Percentiles rank a stretch among this genome's conserved stretches.
phyloP scores from a whole-genome alignment of 2,888 invertebrate species.

The Caprella mutica region DNA sequence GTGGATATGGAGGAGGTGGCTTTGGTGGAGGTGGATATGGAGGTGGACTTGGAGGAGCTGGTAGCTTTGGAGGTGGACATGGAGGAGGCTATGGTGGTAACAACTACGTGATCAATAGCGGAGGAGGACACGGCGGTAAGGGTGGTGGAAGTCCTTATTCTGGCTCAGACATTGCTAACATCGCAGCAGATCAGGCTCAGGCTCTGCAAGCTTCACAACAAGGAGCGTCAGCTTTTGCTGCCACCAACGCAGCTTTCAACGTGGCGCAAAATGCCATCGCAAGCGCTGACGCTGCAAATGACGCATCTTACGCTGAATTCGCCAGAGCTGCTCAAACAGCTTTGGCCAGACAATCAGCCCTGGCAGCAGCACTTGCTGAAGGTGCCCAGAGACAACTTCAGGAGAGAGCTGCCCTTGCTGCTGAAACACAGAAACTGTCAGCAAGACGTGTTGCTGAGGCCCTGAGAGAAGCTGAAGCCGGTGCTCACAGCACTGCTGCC shows the following conservation, averaged over 20 bases:
- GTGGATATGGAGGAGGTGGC: too few species aligned
- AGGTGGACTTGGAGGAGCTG: too few species aligned
- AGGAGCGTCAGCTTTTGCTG: conserved; percentile 10
- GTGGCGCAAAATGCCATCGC: conserved; percentile 12
- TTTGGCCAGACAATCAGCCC: conserved; percentile 9
- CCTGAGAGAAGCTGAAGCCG: conserved; percentile 13
- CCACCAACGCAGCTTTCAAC: conserved; percentile 12
- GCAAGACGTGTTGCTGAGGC: conserved; percentile 13
- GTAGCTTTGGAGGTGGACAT: conserved; percentile 2
- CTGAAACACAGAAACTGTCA: conserved; percentile 10
- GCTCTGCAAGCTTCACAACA: conserved; percentile 6
- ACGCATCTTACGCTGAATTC: conserved; percentile 13
- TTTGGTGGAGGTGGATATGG: conserved; percentile 2
- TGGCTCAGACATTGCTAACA: conserved; percentile 10
- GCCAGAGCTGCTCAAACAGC: conserved; percentile 12
- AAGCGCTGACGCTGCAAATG: conserved; percentile 7
- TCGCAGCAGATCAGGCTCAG: conserved; percentile 2
- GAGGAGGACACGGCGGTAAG: background rate
- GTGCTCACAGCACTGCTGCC: conserved; percentile 7
- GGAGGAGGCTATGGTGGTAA: conserved; percentile 3
- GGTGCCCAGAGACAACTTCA: conserved; percentile 10
- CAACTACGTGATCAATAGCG: conserved; percentile 7
- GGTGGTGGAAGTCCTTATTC: background rate
- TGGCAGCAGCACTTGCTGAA: conserved; percentile 10
- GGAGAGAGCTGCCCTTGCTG: conserved; percentile 3